These are phyloP conservation scores for Anthoscopus minutus DNA, from an alignment of 2,113 vertebrate species.

Conservation along the genomic window DNA sequence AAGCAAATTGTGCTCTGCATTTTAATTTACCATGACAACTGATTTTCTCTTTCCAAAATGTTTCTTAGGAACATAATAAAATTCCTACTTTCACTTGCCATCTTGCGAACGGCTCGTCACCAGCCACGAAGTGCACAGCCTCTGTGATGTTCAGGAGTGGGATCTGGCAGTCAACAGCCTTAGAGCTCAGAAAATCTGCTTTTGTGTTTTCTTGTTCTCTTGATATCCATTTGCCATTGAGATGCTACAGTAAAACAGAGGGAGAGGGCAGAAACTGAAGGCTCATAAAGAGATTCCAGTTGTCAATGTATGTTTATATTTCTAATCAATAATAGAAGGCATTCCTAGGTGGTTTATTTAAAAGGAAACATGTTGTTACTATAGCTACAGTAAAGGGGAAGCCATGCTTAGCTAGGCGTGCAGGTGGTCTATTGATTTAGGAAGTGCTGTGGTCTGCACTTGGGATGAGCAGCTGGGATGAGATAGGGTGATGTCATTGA, in stretches of 20 bases:
- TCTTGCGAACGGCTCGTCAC: slow-evolving; percentile 70
- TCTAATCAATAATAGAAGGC: background rate
- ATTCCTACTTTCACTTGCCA: slow-evolving; percentile 82
- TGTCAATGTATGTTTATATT: background rate
- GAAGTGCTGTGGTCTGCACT: background rate
- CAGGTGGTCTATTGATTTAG: background rate
- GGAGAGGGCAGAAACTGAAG: background rate
- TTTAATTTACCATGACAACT: slow-evolving; percentile 32
- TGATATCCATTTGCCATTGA: slow-evolving; percentile 67
- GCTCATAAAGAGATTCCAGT: background rate
- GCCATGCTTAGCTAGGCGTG: background rate
- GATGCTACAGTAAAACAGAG: slow-evolving; percentile 50
- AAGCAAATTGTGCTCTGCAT: slow-evolving; percentile 4
- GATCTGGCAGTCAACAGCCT: slow-evolving; percentile 72
- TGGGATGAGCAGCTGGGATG: background rate
- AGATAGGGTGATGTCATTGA: background rate
- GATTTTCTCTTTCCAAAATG: background rate
- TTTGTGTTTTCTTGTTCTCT: slow-evolving; percentile 70
- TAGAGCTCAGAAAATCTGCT: slow-evolving; percentile 79
- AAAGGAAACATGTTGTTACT: background rate
- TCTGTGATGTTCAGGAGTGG: slow-evolving; percentile 67
- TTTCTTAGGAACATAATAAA: slow-evolving; percentile 11
- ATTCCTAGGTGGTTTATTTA: background rate
- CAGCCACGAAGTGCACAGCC: slow-evolving; percentile 67
- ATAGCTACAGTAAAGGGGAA: background rate